Evolutionary conservation across 2,797 vertebrate genomes (phyloP).

Genomic region (Petrocephalus sullivani): DNA sequence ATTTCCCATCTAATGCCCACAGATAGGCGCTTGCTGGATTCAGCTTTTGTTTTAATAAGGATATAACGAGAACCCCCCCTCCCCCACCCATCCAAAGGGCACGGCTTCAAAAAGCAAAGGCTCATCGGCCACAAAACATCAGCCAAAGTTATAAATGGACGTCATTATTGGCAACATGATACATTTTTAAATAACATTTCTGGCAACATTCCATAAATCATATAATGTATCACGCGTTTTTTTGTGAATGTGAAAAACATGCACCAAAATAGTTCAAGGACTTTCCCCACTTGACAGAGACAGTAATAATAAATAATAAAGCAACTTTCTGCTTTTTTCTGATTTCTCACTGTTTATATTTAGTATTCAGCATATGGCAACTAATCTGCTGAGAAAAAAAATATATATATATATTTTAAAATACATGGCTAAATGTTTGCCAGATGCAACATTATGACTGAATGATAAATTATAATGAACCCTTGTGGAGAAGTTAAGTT

Average conservation of each 20-base stretch:
- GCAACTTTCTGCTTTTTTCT: neutral
- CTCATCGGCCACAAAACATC: neutral
- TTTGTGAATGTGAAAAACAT: slow-evolving; percentile 41
- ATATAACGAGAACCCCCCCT: neutral
- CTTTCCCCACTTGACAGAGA: slow-evolving; percentile 39
- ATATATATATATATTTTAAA: slow-evolving; percentile 18
- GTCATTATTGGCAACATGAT: neutral
- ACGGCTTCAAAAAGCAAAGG: neutral
- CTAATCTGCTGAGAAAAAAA: slow-evolving; percentile 25
- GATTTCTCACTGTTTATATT: slow-evolving; percentile 5
- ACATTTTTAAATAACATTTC: neutral
- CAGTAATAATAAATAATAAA: neutral
- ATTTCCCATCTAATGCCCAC: neutral
- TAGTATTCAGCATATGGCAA: slow-evolving; percentile 45
- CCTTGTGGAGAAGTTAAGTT: neutral
- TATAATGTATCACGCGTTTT: slow-evolving; percentile 30
- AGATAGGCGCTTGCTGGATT: neutral
- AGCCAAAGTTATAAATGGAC: neutral
- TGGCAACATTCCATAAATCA: neutral
- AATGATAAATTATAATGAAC: slow-evolving; percentile 4
- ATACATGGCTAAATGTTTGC: neutral
- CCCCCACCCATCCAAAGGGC: neutral
- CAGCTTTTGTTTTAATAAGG: neutral
- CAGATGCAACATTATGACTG: neutral
- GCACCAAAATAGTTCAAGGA: slow-evolving; percentile 39